A percentile compares a stretch with the other conserved stretches of the same genome.
These are phyloP conservation scores for Arenaria interpres DNA, from an alignment of 2,113 vertebrate genomes.

Conservation along the genomic window DNA sequence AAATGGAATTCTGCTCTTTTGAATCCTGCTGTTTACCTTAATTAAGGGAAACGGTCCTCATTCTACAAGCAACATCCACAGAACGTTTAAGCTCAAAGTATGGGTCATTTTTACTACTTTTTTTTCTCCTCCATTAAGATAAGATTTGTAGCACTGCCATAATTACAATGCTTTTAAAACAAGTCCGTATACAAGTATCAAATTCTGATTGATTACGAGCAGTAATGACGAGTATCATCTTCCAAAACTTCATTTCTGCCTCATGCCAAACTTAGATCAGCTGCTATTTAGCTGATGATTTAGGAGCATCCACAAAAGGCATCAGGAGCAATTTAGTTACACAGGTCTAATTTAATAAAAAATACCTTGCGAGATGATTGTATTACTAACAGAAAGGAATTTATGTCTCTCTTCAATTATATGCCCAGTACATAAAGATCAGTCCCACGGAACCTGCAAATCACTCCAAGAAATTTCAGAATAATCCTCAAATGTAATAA, in stretches of 20 bases:
- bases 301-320: conserved; percentile 31
- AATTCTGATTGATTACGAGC: neutral
- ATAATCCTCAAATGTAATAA: neutral
- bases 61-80: neutral
- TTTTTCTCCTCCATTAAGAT: neutral
- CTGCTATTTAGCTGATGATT: conserved; percentile 17
- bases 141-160: neutral
- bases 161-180: conserved; percentile 22
- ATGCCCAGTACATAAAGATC: neutral
- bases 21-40: neutral
- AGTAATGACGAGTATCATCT: neutral
- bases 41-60: neutral
- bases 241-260: neutral
- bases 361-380: conserved; percentile 23
- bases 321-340: conserved; percentile 22
- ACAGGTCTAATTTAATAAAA: conserved; percentile 16
- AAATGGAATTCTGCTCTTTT: neutral
- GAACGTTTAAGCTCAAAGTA: neutral
- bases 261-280: conserved; percentile 12
- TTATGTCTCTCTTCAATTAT: neutral
- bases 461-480: neutral
- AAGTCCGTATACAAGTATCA: neutral
- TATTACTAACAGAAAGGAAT: neutral
- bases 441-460: neutral
- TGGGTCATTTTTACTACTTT: neutral